phyloP scores from a whole-genome alignment of 2,888 invertebrate genomes.

The Mamestra brassicae region DNA sequence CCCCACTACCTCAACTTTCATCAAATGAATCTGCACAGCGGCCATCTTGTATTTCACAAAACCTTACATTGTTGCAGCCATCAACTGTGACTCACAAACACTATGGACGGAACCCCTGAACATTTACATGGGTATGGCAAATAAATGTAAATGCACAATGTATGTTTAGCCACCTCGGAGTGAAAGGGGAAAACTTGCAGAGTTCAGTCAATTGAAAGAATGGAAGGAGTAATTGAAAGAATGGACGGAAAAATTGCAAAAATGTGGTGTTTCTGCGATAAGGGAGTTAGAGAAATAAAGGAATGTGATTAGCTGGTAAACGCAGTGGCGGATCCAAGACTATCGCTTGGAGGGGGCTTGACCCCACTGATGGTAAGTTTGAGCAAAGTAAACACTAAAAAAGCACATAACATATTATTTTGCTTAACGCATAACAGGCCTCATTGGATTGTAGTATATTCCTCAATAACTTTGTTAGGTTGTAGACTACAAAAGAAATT shows the following conservation, averaged over 20 bases:
- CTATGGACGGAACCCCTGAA: constrained; percentile 39
- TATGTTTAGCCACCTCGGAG: constrained; percentile 58
- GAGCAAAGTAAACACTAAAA: too few species aligned
- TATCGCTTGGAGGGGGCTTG: too few species aligned
- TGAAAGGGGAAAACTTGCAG: constrained; percentile 34
- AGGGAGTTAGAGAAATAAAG: neutral
- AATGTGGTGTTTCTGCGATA: constrained; percentile 4
- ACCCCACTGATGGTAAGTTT: too few species aligned
- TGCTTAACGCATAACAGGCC: too few species aligned
- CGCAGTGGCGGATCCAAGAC: too few species aligned
- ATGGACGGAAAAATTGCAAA: constrained; percentile 43
- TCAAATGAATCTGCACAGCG: constrained; percentile 26
- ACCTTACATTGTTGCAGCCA: constrained; percentile 52
- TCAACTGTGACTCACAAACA: constrained; percentile 54
- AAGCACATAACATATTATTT: too few species aligned
- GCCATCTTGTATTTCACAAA: constrained; percentile 43
- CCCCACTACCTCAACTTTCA: constrained; percentile 8
- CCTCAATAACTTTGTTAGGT: too few species aligned
- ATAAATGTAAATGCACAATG: constrained; percentile 64
- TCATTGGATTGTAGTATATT: too few species aligned
- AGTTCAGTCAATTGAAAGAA: constrained; percentile 49
- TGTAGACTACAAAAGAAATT: too few species aligned
- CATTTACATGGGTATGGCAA: constrained; percentile 62
- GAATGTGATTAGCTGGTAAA: neutral
- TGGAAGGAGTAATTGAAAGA: too few species aligned